phyloP scores from a whole-genome alignment of 2,113 vertebrate genomes.

The Pholis gunnellus region DNA sequence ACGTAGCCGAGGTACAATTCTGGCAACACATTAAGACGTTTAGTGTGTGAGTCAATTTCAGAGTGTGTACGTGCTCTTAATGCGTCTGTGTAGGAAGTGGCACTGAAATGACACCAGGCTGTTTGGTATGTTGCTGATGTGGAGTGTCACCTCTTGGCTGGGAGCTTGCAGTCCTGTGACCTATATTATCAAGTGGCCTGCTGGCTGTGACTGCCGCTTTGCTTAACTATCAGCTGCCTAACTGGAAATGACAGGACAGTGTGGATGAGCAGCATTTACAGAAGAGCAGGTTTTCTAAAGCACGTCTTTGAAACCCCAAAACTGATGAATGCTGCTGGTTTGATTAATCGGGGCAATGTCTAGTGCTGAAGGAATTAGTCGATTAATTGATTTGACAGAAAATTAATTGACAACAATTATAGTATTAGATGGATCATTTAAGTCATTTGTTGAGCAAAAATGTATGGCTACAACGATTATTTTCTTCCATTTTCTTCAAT shows the following conservation, averaged over 20 bases:
- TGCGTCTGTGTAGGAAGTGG: conserved; percentile 51
- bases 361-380: background rate
- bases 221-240: conserved; percentile 72
- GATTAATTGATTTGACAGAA: conserved; percentile 24
- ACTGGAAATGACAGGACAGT: conserved; percentile 70
- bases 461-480: background rate
- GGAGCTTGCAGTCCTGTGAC: conserved; percentile 72
- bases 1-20: conserved; percentile 33
- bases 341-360: conserved; percentile 22
- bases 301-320: conserved; percentile 40
- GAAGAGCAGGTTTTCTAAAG: conserved; percentile 51
- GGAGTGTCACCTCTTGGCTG: conserved; percentile 73
- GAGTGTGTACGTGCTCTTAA: conserved; percentile 46
- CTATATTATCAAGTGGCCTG: conserved; percentile 76
- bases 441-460: background rate
- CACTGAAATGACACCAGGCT: conserved; percentile 56
- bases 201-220: conserved; percentile 67
- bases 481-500: background rate
- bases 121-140: conserved; percentile 67
- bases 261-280: conserved; percentile 62
- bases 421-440: background rate
- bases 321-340: conserved; percentile 9
- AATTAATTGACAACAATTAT: background rate
- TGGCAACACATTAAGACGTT: conserved; percentile 41
- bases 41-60: conserved; percentile 1